Conservation (phyloP, 2,113 vertebrate genomes). For the Bufo bufo region DNA sequence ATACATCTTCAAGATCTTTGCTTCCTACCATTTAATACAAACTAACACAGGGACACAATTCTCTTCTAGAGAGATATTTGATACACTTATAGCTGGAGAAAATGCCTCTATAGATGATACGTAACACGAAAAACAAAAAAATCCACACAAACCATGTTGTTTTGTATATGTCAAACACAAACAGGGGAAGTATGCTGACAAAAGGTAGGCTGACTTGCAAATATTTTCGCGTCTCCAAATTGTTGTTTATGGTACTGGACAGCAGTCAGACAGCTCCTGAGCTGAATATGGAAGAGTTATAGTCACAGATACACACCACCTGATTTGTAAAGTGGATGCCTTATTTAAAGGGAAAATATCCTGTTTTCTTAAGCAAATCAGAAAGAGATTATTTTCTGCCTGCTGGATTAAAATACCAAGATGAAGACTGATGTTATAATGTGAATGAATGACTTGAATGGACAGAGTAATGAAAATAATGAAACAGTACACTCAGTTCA, state of each 20-base stretch:
- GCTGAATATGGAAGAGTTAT: not conserved
- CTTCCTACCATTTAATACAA: too few species aligned
- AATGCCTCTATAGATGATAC: not conserved
- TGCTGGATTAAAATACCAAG: not conserved
- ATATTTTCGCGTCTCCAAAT: conserved; percentile 14
- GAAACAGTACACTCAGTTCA: not conserved
- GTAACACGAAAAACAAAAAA: not conserved
- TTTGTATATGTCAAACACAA: conserved; percentile 19
- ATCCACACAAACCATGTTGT: not conserved
- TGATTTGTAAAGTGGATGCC: conserved; percentile 1
- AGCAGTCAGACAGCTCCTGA: not conserved
- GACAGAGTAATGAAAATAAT: not conserved
- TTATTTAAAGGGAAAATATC: not conserved
- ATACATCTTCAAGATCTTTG: too few species aligned
- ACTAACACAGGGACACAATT: too few species aligned
- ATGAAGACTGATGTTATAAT: not conserved
- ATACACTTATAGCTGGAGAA: not conserved
- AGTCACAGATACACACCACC: not conserved
- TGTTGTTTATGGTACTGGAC: not conserved
- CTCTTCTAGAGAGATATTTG: too few species aligned
- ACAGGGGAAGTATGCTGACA: not conserved
- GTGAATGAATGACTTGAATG: not conserved
- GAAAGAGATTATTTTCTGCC: not conserved
- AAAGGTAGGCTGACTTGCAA: conserved; percentile 8
- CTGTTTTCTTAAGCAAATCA: not conserved